Evolutionary conservation across 2,113 vertebrate genomes (phyloP), one percentile per base, ranked within the genome.

Genomic region (Phoxinus phoxinus): DNA sequence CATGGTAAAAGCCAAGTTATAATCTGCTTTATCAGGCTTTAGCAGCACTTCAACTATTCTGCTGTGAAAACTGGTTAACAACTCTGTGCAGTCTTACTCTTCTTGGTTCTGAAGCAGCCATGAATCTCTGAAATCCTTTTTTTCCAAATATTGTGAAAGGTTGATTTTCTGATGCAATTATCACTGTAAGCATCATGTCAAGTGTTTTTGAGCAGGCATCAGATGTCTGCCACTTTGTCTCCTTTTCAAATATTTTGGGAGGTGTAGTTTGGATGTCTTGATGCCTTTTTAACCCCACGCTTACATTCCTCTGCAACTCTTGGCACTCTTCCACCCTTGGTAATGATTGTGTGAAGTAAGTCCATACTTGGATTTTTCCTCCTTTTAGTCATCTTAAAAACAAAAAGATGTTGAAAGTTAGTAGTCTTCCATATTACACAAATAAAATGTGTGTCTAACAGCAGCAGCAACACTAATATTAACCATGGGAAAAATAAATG

Each of bases 61-160:
- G 21, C 9, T 13, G 37, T 87, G 27, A 48, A 56, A 61, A 23
- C 59, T 35, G 59, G 41, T 8, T n/a, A 74, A 41, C 73, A 72
- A 44, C n/a, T 87, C 59, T 32, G 61, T 87, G 4, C 21, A 6
- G 11, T 74, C 44, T 27, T 85, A 41, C 37, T 56, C 37, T 79
- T 85, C 23, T 69, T 27, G 84, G 46, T 46, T 85, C 41, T 44
- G 61, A 35, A 63, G 32, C 11, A 41, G 78, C 75, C 44, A 80
- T 51, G 13, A 79, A 23, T 30, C 75, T 63, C 46, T 79, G 41
- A 25, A 85, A 85, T 8, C 84, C 84, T 69, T 69, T 37, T 58
- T 79, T 67, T 41, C 23, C 15, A 67, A 80, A 44, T 32, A 80
- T 23, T n/a, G 15, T 56, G 37, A 71, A 79, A 56, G 46, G 74